Evolutionary conservation across 2,113 vertebrate genomes (phyloP).

Genomic region (Pseudopipra pipra): DNA sequence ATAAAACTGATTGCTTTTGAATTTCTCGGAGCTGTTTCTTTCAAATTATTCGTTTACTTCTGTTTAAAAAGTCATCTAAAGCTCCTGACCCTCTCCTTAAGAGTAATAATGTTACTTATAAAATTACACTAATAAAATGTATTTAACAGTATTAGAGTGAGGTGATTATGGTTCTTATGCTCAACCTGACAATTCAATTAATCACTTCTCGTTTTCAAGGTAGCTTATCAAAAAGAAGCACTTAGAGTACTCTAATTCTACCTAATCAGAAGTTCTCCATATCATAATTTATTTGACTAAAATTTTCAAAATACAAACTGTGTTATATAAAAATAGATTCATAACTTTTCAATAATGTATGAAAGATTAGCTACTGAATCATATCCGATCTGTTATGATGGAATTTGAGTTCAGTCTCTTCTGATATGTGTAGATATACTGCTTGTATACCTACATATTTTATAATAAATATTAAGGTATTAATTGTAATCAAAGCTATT

Average conservation of each 20-base stretch:
- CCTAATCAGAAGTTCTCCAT: slow-evolving; percentile 20
- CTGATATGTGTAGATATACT: background rate
- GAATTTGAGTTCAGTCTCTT: background rate
- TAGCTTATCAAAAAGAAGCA: slow-evolving; percentile 33
- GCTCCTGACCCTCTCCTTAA: slow-evolving; percentile 4
- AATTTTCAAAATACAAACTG: slow-evolving; percentile 22
- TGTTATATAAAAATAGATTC: background rate
- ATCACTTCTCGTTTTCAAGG: slow-evolving; percentile 30
- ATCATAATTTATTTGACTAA: slow-evolving; percentile 27
- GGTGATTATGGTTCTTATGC: slow-evolving; percentile 13
- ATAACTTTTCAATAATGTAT: slow-evolving; percentile 8
- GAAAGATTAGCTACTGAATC: background rate
- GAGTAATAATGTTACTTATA: slow-evolving; percentile 1
- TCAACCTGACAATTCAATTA: slow-evolving; percentile 44
- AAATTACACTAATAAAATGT: background rate
- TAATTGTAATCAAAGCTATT: background rate
- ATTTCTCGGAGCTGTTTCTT: slow-evolving; percentile 34
- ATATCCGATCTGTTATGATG: background rate
- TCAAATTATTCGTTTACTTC: slow-evolving; percentile 11
- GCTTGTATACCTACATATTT: background rate
- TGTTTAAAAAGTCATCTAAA: slow-evolving; percentile 27
- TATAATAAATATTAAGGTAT: slow-evolving; percentile 1
- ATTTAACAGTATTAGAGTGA: background rate
- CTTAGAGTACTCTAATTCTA: slow-evolving; percentile 27
- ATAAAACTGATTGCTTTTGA: slow-evolving; percentile 9